A percentile compares a stretch with the other conserved stretches of the same genome.
phyloP scores from a whole-genome alignment of 2,888 invertebrate genomes.

The Cremastinae sp. region DNA sequence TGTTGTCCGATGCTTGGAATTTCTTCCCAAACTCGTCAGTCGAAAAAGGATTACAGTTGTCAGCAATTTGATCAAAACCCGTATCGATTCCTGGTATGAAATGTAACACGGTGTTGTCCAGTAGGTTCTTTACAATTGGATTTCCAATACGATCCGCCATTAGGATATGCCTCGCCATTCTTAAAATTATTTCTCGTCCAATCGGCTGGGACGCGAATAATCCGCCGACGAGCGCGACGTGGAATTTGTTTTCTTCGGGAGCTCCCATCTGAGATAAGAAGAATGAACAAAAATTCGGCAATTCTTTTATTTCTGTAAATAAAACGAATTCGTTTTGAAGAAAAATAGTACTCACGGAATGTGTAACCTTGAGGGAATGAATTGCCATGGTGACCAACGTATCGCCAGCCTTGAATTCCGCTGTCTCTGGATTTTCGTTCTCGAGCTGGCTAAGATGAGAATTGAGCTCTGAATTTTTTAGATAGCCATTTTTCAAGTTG shows the following conservation, averaged over 20 bases:
- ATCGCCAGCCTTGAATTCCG: constrained; percentile 87
- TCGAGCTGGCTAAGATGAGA: constrained; percentile 86
- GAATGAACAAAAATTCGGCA: not conserved
- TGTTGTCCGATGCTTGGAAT: constrained; percentile 82
- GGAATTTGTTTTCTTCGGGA: constrained; percentile 91
- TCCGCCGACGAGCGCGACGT: constrained; percentile 92
- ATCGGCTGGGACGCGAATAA: constrained; percentile 90
- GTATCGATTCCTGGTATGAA: constrained; percentile 88
- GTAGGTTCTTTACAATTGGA: constrained; percentile 84
- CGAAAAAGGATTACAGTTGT: constrained; percentile 79
- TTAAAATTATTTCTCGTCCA: constrained; percentile 91
- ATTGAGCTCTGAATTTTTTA: constrained; percentile 83
- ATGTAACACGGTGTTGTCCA: constrained; percentile 89
- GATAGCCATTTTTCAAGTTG: constrained; percentile 74
- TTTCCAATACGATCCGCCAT: constrained; percentile 87
- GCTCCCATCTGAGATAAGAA: constrained; percentile 85
- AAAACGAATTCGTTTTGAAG: not conserved
- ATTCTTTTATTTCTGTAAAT: not conserved
- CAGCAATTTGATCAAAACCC: constrained; percentile 81
- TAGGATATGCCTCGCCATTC: constrained; percentile 91
- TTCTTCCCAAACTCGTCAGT: constrained; percentile 86
- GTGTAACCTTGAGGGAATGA: constrained; percentile 87
- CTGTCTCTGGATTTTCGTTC: constrained; percentile 84
- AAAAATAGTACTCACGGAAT: constrained; percentile 83
- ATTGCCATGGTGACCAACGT: constrained; percentile 85